Percentiles rank a stretch among this genome's conserved stretches.
These are phyloP conservation scores for Trichopoda pennipes DNA, from an alignment of 2,888 invertebrate species.

Conservation along the genomic window DNA sequence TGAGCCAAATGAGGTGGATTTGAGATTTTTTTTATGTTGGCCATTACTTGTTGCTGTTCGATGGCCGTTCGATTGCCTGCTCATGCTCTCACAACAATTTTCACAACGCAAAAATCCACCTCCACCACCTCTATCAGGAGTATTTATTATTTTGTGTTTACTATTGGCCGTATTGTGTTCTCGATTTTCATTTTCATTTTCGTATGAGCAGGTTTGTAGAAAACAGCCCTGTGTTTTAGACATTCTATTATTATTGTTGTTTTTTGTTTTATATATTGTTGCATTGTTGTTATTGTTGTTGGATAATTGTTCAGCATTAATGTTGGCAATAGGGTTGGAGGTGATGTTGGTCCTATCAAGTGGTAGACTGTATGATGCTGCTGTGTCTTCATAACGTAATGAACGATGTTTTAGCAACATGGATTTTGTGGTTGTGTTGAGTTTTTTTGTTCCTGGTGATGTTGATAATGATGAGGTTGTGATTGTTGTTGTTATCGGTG, in stretches of 20 bases:
- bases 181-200: conserved; percentile 53
- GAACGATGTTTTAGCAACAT: conserved; percentile 61
- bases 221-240: conserved; percentile 47
- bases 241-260: conserved; percentile 47
- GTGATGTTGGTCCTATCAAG: conserved; percentile 28
- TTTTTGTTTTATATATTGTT: conserved; percentile 39
- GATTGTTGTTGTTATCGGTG: conserved; percentile 11
- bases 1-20: conserved; percentile 68
- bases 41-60: conserved; percentile 31
- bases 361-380: conserved; percentile 33
- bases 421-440: conserved; percentile 42
- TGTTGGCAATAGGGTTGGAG: conserved; percentile 10
- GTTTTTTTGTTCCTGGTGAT: conserved; percentile 17
- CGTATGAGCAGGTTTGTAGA: conserved; percentile 57
- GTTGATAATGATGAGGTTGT: neutral
- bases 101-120: conserved; percentile 73
- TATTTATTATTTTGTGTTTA: conserved; percentile 60
- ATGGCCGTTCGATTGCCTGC: conserved; percentile 37
- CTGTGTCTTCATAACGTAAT: conserved; percentile 54
- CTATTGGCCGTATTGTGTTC: conserved; percentile 38
- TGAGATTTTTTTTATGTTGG: conserved; percentile 14
- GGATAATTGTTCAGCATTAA: conserved; percentile 37
- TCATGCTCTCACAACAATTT: conserved; percentile 74
- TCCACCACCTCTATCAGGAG: conserved; percentile 58
- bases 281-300: conserved; percentile 59